Conservation (phyloP, 2,888 invertebrate genomes). For the Strigamia crassipes region DNA sequence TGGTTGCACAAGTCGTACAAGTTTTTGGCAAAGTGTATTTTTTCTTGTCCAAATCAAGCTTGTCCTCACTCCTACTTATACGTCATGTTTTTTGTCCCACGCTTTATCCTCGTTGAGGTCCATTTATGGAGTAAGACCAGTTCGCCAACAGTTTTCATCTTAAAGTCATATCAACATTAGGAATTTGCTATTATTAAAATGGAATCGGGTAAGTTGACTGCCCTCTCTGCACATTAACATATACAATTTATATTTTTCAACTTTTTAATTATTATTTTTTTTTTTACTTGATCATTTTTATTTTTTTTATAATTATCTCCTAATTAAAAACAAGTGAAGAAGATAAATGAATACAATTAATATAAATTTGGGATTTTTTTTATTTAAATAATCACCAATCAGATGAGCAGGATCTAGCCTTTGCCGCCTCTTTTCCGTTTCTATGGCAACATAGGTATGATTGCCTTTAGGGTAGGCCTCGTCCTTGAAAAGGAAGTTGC, state of each 20-base stretch:
- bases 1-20: background rate
- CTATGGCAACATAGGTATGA: constrained; percentile 11
- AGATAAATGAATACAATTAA: constrained; percentile 31
- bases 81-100: constrained; percentile 36
- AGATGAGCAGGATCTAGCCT: constrained; percentile 35
- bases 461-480: constrained; percentile 40
- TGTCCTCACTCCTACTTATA: constrained; percentile 38
- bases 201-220: background rate
- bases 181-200: constrained; percentile 6
- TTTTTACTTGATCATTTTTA: background rate
- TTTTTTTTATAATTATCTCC: background rate
- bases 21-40: constrained; percentile 20
- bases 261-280: background rate
- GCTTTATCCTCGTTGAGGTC: constrained; percentile 25
- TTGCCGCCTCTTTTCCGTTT: background rate
- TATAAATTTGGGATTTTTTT: background rate
- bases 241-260: background rate
- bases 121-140: constrained; percentile 42
- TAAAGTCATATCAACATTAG: background rate
- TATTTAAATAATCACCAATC: background rate
- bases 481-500: constrained; percentile 42
- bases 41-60: constrained; percentile 38
- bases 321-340: background rate
- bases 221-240: too few species aligned
- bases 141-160: constrained; percentile 33